Evolutionary conservation across 37 sponge, comb jelly and placozoan genomes (phyloP).

Genomic region (Beroe ovata): DNA sequence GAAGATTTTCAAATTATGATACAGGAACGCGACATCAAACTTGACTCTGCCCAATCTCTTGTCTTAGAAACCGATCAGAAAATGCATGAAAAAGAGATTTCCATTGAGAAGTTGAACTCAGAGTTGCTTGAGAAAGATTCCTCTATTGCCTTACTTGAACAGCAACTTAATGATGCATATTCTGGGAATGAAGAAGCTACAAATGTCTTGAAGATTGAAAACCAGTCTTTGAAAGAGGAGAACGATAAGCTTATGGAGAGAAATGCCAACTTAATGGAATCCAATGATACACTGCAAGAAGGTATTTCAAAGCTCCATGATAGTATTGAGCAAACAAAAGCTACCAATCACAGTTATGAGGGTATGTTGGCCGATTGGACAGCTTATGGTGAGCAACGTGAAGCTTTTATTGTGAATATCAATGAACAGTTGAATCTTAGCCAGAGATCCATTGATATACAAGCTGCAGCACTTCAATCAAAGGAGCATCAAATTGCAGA

Average conservation of each 20-base stretch:
- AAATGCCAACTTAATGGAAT: not conserved
- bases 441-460: not conserved
- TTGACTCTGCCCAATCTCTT: not conserved
- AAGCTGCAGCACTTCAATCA: not conserved
- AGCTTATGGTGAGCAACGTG: constrained; percentile 21
- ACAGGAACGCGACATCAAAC: not conserved
- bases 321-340: constrained; percentile 17
- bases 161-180: constrained; percentile 47
- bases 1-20: not conserved
- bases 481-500: not conserved
- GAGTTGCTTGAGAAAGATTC: not conserved
- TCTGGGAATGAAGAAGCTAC: constrained; percentile 38
- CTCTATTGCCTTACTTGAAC: not conserved
- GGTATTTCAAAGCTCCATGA: constrained; percentile 35
- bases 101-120: not conserved
- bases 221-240: not conserved
- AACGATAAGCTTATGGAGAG: not conserved
- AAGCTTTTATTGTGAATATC: not conserved
- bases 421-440: not conserved
- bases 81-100: not conserved
- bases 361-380: constrained; percentile 27
- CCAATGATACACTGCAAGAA: constrained; percentile 5
- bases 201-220: not conserved
- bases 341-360: not conserved
- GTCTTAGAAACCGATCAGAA: not conserved